Evolutionary conservation across 2,888 invertebrate species (phyloP), one percentile per base, ranked within the genome.

Genomic region (Ctenicera cuprea): DNA sequence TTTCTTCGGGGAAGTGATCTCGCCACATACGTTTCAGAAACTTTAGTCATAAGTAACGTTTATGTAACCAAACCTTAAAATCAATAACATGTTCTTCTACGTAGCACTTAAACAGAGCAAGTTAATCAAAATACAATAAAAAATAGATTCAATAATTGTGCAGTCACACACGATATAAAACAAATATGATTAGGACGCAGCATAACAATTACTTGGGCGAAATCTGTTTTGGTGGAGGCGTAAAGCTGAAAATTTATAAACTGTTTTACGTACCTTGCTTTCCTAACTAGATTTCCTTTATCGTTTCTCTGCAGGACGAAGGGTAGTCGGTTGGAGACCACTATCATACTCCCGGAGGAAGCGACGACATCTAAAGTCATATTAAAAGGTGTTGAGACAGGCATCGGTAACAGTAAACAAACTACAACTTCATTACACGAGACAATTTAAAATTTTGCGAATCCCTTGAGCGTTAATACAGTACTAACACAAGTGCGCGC

Each of bases 301-400:
- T 92, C 90, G 88, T 95, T 91, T 85, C 94, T 90, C 84, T 91
- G 92, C 76, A 97, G 89, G 77, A 96, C 94, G 88, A 97, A 97
- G 7, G 97, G 97, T 85, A 97, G 89, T 80, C 97, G 90, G 88
- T 97, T 97, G 79, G 97, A 96, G 74, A 97, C 96, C 80, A 97
- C 96, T 83, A 97, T 95, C 91, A 97, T 93, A 85, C 93, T 94
- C 80, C 92, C 93, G 82, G 87, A 84, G 43, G 87, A 86, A 30
- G 86, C 81, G 76, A 87, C 86, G 78, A 86, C 86, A 86, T 87
- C 87, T 87, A 81, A 78, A 67, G 52, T 66, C 76, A 80, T 78
- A 71, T 66, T 65, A 72, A 76, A 62, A 57, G 65, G 38, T 61
- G 52, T 61, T 64, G 41, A 59, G 18, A 74, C 65, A 59, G 74